Base-by-base conservation (phyloP, 2,113 vertebrate genomes). In the Daboia siamensis region DNA sequence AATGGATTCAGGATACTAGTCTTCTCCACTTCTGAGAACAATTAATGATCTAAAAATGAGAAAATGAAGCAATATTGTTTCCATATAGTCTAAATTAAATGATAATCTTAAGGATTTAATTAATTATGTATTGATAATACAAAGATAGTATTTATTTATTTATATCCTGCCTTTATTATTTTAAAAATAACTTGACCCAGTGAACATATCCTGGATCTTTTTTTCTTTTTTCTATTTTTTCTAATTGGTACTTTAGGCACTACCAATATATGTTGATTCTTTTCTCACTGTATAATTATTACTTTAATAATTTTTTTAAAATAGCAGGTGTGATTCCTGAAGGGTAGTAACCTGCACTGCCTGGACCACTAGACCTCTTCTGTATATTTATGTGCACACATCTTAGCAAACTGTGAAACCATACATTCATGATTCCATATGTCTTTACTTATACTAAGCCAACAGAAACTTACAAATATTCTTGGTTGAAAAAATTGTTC, bases 401-500 rank as follows among this genome's bases (percentile, higher is more conserved):
- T 56, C 51, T 90, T 59, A 74, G 80, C 90, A 93, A 93, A 95
- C 87, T 48, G 46, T 90, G 69, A 94, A 95, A 90, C 74, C 0
- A 0, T 64, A 93, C 64, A 7, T 51, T 93, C 93, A 91, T 92
- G 92, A 94, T 59, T 85, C 55, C 92, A 91, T 94, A 96, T 39
- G 93, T 92, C 33, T 91, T 90, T 64, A 89, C 87, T 91, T 96
- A 93, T 91, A 46, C 92, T 84, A 93, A 94, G 95, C 94, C 93
- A 93, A 94, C 92, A 96, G 92, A 86, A 89, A 93, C 90, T 17
- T 3, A 64, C 91, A 89, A 96, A 86, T 95, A 94, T 80, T 24
- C 95, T 95, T 96, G 96, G 94, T 95, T 96, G 84, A 0, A 0
- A 88, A 51, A 94, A 89, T 93, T 87, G 89, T 94, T 88, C 96